Percentiles rank a stretch among this genome's conserved stretches.
Evolutionary conservation across 2,888 invertebrate genomes (phyloP).

Genomic region (Cylloceria caligata): DNA sequence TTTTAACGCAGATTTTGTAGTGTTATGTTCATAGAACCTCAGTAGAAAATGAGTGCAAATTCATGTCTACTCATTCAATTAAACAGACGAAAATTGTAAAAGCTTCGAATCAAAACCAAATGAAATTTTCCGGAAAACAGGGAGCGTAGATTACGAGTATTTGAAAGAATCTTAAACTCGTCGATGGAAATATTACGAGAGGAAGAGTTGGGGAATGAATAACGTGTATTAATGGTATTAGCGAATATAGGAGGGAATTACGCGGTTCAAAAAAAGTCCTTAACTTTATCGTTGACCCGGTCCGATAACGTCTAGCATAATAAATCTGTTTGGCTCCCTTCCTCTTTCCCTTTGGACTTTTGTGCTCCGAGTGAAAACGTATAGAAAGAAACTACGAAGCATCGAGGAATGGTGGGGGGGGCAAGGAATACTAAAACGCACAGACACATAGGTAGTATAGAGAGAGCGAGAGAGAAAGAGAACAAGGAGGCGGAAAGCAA

Average conservation of each 20-base stretch:
- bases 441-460: neutral
- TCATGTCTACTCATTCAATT: neutral
- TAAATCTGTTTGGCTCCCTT: slow-evolving; percentile 69
- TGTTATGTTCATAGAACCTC: neutral
- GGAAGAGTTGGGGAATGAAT: neutral
- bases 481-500: slow-evolving; percentile 58
- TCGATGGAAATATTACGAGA: neutral
- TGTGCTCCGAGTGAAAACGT: slow-evolving; percentile 42
- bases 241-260: slow-evolving; percentile 23
- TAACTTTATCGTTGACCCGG: slow-evolving; percentile 70
- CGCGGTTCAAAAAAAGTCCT: slow-evolving; percentile 32
- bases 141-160: neutral
- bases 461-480: slow-evolving; percentile 40
- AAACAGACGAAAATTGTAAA: neutral
- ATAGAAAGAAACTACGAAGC: slow-evolving; percentile 22
- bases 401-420: slow-evolving; percentile 29
- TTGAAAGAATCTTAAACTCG: neutral
- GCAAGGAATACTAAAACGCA: slow-evolving; percentile 25
- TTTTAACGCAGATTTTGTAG: too few species aligned
- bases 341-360: slow-evolving; percentile 14
- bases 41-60: neutral
- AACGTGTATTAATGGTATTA: neutral
- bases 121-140: neutral
- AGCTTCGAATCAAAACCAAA: too few species aligned
- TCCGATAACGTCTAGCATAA: slow-evolving; percentile 72